Conservation (phyloP, 2,797 vertebrate genomes). For the Onychomys arenicola region DNA sequence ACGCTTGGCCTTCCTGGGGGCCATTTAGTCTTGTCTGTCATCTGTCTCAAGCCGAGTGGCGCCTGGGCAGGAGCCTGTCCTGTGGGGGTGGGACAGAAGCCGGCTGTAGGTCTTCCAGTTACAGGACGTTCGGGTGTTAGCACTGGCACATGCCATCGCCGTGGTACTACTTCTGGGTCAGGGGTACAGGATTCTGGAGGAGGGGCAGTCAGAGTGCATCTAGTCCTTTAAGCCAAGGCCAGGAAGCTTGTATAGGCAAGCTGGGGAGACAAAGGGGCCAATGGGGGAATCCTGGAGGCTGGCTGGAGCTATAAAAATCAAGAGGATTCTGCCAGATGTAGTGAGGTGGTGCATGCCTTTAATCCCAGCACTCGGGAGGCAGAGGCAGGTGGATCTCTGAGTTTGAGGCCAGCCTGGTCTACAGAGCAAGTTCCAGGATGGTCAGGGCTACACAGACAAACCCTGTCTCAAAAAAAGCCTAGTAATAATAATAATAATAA, state of each 20-base stretch:
- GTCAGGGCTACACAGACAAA: background rate
- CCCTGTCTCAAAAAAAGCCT: background rate
- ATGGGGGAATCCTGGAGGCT: background rate
- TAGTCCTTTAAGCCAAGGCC: background rate
- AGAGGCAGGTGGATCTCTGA: background rate
- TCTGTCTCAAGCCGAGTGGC: conserved; percentile 50
- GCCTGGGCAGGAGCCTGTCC: conserved; percentile 27
- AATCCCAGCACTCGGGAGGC: background rate
- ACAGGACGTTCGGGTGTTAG: background rate
- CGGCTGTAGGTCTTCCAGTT: background rate
- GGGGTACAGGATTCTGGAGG: background rate
- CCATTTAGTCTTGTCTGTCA: conserved; percentile 62
- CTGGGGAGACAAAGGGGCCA: background rate
- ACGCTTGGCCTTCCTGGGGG: conserved; percentile 57
- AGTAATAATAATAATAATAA: background rate
- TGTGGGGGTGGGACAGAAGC: conserved; percentile 12
- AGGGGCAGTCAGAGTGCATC: background rate
- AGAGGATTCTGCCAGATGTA: background rate
- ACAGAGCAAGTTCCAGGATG: background rate
- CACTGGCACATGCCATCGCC: background rate
- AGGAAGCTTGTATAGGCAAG: background rate
- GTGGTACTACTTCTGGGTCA: background rate
- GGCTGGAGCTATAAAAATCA: background rate
- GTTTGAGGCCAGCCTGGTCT: background rate
- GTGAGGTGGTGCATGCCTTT: background rate